Percentiles rank a stretch among this genome's conserved stretches.
Conservation (phyloP, 1,140 invertebrate genomes). For the Drosophila ohnishii region DNA sequence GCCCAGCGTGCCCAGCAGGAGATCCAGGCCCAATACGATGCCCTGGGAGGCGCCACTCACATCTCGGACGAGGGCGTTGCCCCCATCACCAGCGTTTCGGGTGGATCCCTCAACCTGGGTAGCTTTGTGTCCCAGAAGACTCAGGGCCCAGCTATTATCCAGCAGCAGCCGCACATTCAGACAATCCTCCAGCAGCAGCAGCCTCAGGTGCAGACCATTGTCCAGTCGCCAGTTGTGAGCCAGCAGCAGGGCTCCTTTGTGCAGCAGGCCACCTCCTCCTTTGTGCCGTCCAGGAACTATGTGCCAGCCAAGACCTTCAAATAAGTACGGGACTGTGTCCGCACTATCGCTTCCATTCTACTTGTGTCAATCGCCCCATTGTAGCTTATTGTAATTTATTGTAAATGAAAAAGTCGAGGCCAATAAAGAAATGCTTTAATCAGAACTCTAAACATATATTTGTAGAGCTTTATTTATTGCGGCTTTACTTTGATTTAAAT, state of each 20-base stretch:
- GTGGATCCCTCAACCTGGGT: slow-evolving; percentile 61
- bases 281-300: slow-evolving; percentile 50
- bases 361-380: slow-evolving; percentile 26
- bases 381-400: slow-evolving; percentile 73
- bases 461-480: neutral
- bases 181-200: slow-evolving; percentile 41
- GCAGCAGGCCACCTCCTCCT: slow-evolving; percentile 22
- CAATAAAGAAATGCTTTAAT: slow-evolving; percentile 48
- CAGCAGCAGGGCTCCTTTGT: slow-evolving; percentile 40
- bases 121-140: slow-evolving; percentile 55
- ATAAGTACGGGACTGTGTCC: slow-evolving; percentile 17
- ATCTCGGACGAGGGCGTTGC: slow-evolving; percentile 80
- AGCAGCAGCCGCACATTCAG: slow-evolving; percentile 26
- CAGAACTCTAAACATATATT: neutral
- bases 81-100: slow-evolving; percentile 71
- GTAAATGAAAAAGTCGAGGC: slow-evolving; percentile 32
- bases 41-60: slow-evolving; percentile 75
- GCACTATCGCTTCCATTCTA: slow-evolving; percentile 30
- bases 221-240: slow-evolving; percentile 27
- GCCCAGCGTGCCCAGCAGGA: slow-evolving; percentile 79
- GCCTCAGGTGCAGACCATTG: slow-evolving; percentile 21
- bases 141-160: slow-evolving; percentile 21
- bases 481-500: neutral
- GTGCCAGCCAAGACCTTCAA: slow-evolving; percentile 66
- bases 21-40: slow-evolving; percentile 81